Conservation (phyloP, 1,140 invertebrate genomes). For the Drosophila jambulina region DNA sequence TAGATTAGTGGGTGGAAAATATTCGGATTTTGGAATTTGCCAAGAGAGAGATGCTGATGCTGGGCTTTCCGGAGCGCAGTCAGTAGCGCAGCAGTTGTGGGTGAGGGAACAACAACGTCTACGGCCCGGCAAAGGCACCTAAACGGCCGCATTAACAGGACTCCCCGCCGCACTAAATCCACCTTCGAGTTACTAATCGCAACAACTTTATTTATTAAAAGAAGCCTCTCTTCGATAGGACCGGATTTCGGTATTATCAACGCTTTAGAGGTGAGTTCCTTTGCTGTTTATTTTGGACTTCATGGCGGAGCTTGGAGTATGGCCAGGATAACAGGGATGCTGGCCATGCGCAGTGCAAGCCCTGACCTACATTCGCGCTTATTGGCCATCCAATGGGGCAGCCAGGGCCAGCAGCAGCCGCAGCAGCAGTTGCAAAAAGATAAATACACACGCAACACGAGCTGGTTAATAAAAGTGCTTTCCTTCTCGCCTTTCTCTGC, state of each 20-base stretch:
- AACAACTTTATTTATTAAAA: not conserved
- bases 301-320: not conserved
- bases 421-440: conserved; percentile 51
- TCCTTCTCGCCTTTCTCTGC: conserved; percentile 9
- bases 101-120: conserved; percentile 39
- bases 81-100: conserved; percentile 36
- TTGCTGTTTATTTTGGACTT: conserved; percentile 9
- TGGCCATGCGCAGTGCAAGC: conserved; percentile 72
- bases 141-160: not conserved
- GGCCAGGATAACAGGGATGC: conserved; percentile 26
- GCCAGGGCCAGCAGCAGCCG: conserved; percentile 37
- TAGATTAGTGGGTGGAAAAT: conserved; percentile 5
- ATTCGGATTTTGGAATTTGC: not conserved
- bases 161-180: not conserved
- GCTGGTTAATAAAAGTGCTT: conserved; percentile 45
- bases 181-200: not conserved
- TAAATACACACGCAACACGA: conserved; percentile 57
- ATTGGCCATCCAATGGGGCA: conserved; percentile 76
- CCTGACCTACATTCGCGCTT: conserved; percentile 78
- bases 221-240: not conserved
- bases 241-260: not conserved
- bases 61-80: conserved; percentile 25
- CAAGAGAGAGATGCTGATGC: conserved; percentile 25
- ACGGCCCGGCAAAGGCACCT: conserved; percentile 24
- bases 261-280: conserved; percentile 12